phyloP scores from a whole-genome alignment of 2,888 invertebrate species.

The Microctonus brassicae region DNA sequence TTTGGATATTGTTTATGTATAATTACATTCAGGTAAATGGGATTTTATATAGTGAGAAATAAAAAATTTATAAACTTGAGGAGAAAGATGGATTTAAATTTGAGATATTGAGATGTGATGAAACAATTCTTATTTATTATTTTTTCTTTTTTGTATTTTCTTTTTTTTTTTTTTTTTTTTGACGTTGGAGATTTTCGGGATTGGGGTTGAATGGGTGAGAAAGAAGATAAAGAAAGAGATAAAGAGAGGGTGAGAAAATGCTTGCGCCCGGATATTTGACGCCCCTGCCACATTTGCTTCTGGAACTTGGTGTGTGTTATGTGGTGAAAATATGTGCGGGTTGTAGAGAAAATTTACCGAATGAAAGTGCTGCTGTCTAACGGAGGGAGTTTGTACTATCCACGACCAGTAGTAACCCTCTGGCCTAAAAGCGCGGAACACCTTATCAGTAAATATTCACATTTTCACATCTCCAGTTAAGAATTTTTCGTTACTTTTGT shows the following conservation, averaged over 20 bases:
- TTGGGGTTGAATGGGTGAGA: not conserved
- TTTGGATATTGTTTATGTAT: too few relatives aligned
- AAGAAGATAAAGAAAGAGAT: not conserved
- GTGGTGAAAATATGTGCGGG: constrained; percentile 25
- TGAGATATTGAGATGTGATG: too few relatives aligned
- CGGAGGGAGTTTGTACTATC: constrained; percentile 56
- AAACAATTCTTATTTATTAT: too few relatives aligned
- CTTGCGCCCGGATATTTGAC: constrained; percentile 40
- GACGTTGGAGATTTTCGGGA: not conserved
- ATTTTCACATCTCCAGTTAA: constrained; percentile 25
- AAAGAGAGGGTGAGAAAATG: not conserved
- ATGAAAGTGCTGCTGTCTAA: constrained; percentile 57
- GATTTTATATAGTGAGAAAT: too few relatives aligned
- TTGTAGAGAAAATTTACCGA: constrained; percentile 18
- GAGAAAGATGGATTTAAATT: too few relatives aligned
- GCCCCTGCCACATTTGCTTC: constrained; percentile 31
- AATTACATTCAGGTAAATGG: too few relatives aligned
- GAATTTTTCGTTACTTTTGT: not conserved
- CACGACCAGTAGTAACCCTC: constrained; percentile 57
- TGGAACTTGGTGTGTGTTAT: constrained; percentile 24
- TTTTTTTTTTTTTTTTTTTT: not conserved
- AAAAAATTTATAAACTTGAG: too few relatives aligned
- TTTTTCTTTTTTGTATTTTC: too few relatives aligned
- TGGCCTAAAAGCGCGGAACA: constrained; percentile 58
- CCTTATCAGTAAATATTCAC: constrained; percentile 48